phyloP scores from a whole-genome alignment of 2,113 vertebrate genomes.

The Ageneiosus marmoratus region DNA sequence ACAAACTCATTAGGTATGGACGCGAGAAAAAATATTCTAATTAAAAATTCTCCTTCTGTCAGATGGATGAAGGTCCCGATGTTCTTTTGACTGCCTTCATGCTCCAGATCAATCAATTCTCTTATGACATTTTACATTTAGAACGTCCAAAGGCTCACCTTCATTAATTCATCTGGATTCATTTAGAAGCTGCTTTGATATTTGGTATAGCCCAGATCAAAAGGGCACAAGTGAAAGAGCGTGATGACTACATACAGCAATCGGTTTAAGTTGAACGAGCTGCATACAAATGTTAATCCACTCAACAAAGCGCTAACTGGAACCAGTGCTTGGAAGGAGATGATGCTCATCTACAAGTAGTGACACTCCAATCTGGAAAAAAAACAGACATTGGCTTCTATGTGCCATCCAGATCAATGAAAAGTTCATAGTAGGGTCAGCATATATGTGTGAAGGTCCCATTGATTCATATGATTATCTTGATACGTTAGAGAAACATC shows the following conservation, averaged over 20 bases:
- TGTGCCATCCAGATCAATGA: no score
- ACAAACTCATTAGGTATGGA: not conserved
- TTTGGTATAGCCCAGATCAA: conserved; percentile 42
- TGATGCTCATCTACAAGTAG: not conserved
- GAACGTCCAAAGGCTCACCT: conserved; percentile 27
- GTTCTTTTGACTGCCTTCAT: conserved; percentile 10
- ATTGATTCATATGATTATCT: no score
- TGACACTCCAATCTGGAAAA: not conserved
- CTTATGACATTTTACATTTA: conserved; percentile 45
- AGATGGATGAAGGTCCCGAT: conserved; percentile 8
- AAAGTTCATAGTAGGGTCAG: no score
- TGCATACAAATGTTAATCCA: conserved; percentile 10
- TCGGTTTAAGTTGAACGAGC: conserved; percentile 6
- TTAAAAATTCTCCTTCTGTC: conserved; percentile 5
- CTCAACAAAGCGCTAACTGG: conserved; percentile 15
- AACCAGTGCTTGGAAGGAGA: not conserved
- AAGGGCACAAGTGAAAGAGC: conserved; percentile 36
- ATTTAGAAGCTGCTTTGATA: conserved; percentile 47
- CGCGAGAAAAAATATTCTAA: not conserved
- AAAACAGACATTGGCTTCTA: no score
- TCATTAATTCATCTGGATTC: conserved; percentile 44
- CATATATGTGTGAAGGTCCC: no score
- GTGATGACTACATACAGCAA: not conserved
- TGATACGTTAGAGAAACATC: no score
- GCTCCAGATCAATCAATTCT: conserved; percentile 33